Base-by-base conservation (phyloP, 2,113 vertebrate genomes). In the Passer domesticus region DNA sequence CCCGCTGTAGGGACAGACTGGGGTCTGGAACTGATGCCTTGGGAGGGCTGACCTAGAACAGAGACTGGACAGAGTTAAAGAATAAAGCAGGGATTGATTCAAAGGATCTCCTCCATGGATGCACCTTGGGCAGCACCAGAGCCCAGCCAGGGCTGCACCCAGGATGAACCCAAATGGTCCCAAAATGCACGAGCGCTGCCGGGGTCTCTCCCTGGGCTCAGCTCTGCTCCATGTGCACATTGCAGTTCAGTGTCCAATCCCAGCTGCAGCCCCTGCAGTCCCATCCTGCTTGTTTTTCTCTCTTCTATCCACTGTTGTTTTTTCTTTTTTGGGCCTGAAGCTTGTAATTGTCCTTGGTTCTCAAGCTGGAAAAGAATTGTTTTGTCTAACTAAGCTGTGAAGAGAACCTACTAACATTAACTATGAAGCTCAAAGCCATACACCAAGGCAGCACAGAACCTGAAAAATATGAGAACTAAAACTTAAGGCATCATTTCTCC, bases 1-100 rank as follows among this genome's bases (percentile, higher is more conserved):
- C 22, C 23, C 17, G 50, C 33, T 73, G 50, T 27, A 43, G 1
- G 9, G 21, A 49, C 43, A 72, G 43, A 1, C 17, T 50, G 46
- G 69, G 23, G 10, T n/a, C 28, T 41, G 53, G 27, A 33, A 44
- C 17, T 62, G 35, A 39, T 60, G 24, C 17, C 25, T 28, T 9
- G 37, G 1, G 17, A 2, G 39, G 37, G 59, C 6, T 39, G 8
- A 9, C 3, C 37, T 28, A 1, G 37, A 39, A 5, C 37, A 62
- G 59, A 39, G 59, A 1, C 37, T 28, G 0, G 59, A 3, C 6
- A 14, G 12, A 41, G 8, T 8, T 28, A 3, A 1, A 39, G 59
- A 39, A 39, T 28, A 28, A 28, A 62, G 59, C 1, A 14, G 25
- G 25, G 37, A 28, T 41, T 62, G 10, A 62, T 39, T 10, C 0